These are phyloP conservation scores for Caenorhabditis sp. DNA, from an alignment of 2,888 invertebrate species.

Conservation along the genomic window DNA sequence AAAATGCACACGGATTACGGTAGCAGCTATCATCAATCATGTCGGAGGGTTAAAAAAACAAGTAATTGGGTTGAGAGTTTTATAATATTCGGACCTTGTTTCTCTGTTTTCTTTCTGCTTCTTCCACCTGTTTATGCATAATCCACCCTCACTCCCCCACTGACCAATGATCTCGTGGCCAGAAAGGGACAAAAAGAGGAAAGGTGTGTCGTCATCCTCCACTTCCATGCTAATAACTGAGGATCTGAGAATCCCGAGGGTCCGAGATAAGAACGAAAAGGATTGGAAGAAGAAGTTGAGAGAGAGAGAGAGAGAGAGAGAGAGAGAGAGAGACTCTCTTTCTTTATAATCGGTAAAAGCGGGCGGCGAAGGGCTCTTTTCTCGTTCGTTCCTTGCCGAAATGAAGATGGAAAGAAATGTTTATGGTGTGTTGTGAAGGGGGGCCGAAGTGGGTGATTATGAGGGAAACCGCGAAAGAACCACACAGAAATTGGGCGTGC, in stretches of 20 bases:
- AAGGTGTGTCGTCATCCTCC: background rate
- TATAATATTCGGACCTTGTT: conserved; percentile 1
- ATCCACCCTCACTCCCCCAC: conserved; percentile 26
- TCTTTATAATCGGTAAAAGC: background rate
- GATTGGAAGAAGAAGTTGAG: too few species aligned
- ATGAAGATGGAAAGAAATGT: background rate
- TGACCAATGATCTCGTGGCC: conserved; percentile 17
- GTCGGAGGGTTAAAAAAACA: too few species aligned
- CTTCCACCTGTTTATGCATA: conserved; percentile 31
- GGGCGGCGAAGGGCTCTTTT: background rate
- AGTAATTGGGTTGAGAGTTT: conserved; percentile 17
- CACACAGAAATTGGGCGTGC: background rate
- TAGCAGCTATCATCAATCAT: conserved; percentile 2
- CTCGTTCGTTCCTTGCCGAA: background rate
- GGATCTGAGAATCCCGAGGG: background rate
- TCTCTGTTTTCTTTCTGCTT: background rate
- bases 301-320: background rate
- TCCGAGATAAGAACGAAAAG: background rate
- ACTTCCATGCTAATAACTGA: background rate
- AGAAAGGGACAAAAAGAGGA: background rate
- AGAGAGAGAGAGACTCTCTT: background rate
- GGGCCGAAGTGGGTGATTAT: conserved; percentile 8
- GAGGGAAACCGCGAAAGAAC: conserved; percentile 1
- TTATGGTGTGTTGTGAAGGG: background rate
- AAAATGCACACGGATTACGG: conserved; percentile 14